phyloP scores from a whole-genome alignment of 92 coral and sea anemone species.

The Heteractis magnifica region DNA sequence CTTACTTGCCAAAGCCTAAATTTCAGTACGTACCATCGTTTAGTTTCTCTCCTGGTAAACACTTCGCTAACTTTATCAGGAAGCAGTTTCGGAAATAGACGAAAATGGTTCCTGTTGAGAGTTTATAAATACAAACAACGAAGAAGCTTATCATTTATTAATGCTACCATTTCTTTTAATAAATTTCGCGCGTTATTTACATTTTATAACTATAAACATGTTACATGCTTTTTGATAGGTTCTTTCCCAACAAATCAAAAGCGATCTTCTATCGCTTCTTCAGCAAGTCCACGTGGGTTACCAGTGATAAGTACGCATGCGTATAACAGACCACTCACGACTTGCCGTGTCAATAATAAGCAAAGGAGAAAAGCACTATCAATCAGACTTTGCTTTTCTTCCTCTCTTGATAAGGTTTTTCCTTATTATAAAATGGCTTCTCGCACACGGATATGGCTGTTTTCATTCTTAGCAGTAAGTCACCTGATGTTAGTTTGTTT shows the following conservation, averaged over 20 bases:
- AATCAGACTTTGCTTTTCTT: conserved; percentile 39
- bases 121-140: too few species aligned
- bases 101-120: too few species aligned
- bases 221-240: background rate
- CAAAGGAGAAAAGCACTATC: conserved; percentile 55
- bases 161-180: background rate
- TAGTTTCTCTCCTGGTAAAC: too few species aligned
- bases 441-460: conserved; percentile 57
- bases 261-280: background rate
- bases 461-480: conserved; percentile 35
- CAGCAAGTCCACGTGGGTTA: conserved; percentile 9
- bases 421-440: conserved; percentile 61
- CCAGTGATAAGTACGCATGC: conserved; percentile 22
- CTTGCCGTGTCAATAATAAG: conserved; percentile 79
- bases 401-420: conserved; percentile 18
- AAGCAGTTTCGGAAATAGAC: too few species aligned
- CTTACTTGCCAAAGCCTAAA: too few species aligned
- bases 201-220: background rate
- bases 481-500: background rate
- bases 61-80: too few species aligned
- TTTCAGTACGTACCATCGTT: too few species aligned
- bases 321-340: conserved; percentile 76
- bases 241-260: background rate
- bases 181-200: background rate
- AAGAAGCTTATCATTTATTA: too few species aligned